These are phyloP conservation scores for Lacanobia oleracea DNA, from an alignment of 2,888 invertebrate species.

Conservation along the genomic window DNA sequence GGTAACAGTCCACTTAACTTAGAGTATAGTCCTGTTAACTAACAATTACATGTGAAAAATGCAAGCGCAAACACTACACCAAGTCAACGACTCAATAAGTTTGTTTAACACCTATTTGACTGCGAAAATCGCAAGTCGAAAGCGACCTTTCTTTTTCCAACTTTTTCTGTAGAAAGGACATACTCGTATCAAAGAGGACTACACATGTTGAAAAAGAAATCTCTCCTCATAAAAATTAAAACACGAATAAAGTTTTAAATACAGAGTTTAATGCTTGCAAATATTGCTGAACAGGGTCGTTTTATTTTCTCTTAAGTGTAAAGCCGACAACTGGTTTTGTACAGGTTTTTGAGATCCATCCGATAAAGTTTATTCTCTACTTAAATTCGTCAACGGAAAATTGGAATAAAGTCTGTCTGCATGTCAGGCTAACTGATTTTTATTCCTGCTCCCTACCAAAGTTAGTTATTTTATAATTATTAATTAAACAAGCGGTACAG, in stretches of 20 bases:
- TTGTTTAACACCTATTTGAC: background rate
- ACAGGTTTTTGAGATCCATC: slow-evolving; percentile 46
- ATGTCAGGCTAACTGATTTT: background rate
- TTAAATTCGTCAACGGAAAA: slow-evolving; percentile 24
- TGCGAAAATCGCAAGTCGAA: slow-evolving; percentile 14
- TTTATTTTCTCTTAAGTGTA: slow-evolving; percentile 36
- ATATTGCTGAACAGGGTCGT: slow-evolving; percentile 22
- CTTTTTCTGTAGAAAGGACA: slow-evolving; percentile 26
- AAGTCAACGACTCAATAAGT: background rate
- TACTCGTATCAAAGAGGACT: background rate
- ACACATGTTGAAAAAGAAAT: slow-evolving; percentile 35
- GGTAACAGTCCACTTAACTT: background rate
- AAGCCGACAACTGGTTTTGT: slow-evolving; percentile 24
- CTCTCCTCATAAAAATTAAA: slow-evolving; percentile 8
- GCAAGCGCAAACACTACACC: slow-evolving; percentile 18
- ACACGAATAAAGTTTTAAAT: background rate
- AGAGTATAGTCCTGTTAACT: background rate
- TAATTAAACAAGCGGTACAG: too few species aligned
- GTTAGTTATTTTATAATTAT: too few species aligned
- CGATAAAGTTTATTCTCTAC: slow-evolving; percentile 43
- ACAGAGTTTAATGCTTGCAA: slow-evolving; percentile 7
- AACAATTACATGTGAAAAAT: slow-evolving; percentile 19
- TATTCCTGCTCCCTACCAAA: background rate
- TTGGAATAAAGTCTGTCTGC: slow-evolving; percentile 2
- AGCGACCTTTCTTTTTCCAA: slow-evolving; percentile 10